Conservation (phyloP, 2,797 vertebrate genomes). For the Myoxocephalus aenaeus region DNA sequence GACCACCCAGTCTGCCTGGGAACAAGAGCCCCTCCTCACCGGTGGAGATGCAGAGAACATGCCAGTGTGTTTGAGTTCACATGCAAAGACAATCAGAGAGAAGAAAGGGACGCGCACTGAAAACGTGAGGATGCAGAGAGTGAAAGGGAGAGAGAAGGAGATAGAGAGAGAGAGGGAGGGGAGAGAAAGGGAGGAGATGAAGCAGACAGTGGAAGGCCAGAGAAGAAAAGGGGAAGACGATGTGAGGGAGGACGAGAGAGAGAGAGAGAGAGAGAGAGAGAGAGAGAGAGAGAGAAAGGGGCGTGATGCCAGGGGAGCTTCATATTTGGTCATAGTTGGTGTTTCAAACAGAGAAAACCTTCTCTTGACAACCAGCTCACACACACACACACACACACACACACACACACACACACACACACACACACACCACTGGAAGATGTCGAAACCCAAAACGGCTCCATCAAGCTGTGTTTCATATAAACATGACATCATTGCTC, state of each 20-base stretch:
- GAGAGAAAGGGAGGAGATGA: constrained; percentile 36
- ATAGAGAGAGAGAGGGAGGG: constrained; percentile 7
- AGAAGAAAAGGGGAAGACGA: constrained; percentile 26
- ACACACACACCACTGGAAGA: neutral
- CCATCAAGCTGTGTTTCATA: constrained; percentile 2
- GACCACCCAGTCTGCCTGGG: constrained; percentile 75
- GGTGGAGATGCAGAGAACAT: constrained; percentile 43
- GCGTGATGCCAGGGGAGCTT: neutral
- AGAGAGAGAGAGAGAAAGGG: too few relatives aligned
- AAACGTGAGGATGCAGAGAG: constrained; percentile 19
- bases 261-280: constrained; percentile 14
- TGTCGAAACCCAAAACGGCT: constrained; percentile 6
- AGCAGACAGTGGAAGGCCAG: constrained; percentile 17
- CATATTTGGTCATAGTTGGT: neutral
- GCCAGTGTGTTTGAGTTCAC: constrained; percentile 24
- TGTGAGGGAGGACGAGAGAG: constrained; percentile 3
- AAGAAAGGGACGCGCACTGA: constrained; percentile 19
- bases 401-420: neutral
- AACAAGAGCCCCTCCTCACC: constrained; percentile 54
- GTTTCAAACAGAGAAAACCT: constrained; percentile 2
- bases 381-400: too few relatives aligned
- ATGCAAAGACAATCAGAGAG: constrained; percentile 22
- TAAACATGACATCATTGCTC: neutral
- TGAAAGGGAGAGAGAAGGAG: constrained; percentile 11
- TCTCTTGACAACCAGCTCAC: neutral